phyloP scores from a whole-genome alignment of 30 jellyfish, hydroid and myxozoan genomes.

The Haliclystus octoradiatus region DNA sequence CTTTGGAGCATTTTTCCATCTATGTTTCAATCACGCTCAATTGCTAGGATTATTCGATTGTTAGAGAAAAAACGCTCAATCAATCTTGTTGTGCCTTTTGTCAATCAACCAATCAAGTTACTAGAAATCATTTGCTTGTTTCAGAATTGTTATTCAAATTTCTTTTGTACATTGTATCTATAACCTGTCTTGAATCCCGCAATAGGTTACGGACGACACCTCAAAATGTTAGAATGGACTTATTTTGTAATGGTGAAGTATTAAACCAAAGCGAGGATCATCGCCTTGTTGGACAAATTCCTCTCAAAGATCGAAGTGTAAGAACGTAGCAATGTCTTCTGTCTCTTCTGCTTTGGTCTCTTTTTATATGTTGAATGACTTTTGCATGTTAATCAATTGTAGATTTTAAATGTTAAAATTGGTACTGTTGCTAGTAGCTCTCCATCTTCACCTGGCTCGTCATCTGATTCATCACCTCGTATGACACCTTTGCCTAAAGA shows the following conservation, averaged over 20 bases:
- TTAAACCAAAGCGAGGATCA: slow-evolving; percentile 71
- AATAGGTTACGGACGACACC: slow-evolving; percentile 65
- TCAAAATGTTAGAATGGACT: slow-evolving; percentile 63
- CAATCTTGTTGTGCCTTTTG: too few species aligned
- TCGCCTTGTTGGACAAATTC: slow-evolving; percentile 83
- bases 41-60: too few species aligned
- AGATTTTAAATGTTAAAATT: slow-evolving; percentile 76
- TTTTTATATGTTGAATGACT: not conserved
- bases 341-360: not conserved
- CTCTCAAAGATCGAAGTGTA: slow-evolving; percentile 86
- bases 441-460: slow-evolving; percentile 98
- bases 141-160: too few species aligned
- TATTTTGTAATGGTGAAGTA: slow-evolving; percentile 71
- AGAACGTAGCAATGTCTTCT: too few species aligned
- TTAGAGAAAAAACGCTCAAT: too few species aligned
- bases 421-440: slow-evolving; percentile 85
- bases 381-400: not conserved
- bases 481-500: slow-evolving; percentile 88
- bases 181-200: not conserved
- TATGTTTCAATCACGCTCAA: too few species aligned
- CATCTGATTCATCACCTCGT: slow-evolving; percentile 98
- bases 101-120: too few species aligned
- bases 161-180: not conserved
- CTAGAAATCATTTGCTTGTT: too few species aligned
- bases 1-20: too few species aligned